Percentiles rank a stretch among this genome's conserved stretches.
Conservation (phyloP, 2,113 vertebrate species). For the Saiga tatarica region DNA sequence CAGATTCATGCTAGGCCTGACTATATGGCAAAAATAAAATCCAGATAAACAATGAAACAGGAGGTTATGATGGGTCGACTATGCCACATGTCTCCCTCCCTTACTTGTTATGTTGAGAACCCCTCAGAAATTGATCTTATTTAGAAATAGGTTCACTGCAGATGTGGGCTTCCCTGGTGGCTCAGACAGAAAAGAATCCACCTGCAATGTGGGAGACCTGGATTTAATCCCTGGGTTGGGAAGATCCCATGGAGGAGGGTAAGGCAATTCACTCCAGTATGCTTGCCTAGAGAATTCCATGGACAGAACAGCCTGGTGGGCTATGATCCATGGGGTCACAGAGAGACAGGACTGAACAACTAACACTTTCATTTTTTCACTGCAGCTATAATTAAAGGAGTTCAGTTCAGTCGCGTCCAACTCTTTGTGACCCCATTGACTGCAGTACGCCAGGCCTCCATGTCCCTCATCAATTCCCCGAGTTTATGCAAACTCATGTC, state of each 20-base stretch:
- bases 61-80: not conserved
- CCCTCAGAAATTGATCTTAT: not conserved
- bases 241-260: not conserved
- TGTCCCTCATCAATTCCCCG: not conserved
- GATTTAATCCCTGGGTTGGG: not conserved
- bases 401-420: not conserved
- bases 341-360: not conserved
- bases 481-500: not conserved
- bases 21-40: not conserved
- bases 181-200: not conserved
- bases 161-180: not conserved
- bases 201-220: not conserved
- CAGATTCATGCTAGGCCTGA: not conserved
- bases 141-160: not conserved
- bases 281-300: not conserved
- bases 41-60: not conserved
- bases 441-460: not conserved
- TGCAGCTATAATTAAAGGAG: not conserved
- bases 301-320: not conserved
- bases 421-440: not conserved
- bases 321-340: not conserved
- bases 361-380: not conserved
- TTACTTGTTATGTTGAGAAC: not conserved
- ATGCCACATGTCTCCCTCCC: rapidly evolving
- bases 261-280: not conserved